These are phyloP conservation scores for Falco peregrinus DNA, from an alignment of 2,797 vertebrate genomes.

Conservation along the genomic window DNA sequence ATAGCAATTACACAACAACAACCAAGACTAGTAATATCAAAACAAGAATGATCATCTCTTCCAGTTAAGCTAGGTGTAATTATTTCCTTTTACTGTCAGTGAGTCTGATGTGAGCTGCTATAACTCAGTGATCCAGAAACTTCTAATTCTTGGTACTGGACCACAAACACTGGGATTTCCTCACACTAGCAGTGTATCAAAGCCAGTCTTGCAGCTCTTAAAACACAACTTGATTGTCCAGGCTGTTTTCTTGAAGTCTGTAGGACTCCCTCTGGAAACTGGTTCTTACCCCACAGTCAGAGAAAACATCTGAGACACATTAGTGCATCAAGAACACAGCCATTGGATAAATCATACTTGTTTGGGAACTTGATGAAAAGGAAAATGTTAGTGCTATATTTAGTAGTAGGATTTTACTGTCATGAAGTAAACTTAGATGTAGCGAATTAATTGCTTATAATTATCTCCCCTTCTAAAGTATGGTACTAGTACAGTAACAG, in stretches of 20 bases:
- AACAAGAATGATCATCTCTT: conserved; percentile 17
- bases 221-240: neutral
- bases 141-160: neutral
- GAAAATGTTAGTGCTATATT: neutral
- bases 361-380: neutral
- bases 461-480: neutral
- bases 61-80: neutral
- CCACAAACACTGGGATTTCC: neutral
- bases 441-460: neutral
- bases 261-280: neutral
- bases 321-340: neutral
- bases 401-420: neutral
- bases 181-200: neutral
- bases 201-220: neutral
- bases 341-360: neutral
- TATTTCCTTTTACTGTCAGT: neutral
- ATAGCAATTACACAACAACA: neutral
- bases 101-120: neutral
- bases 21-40: neutral
- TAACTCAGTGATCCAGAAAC: neutral
- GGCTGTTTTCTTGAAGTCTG: neutral
- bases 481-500: neutral
- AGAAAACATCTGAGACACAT: neutral
- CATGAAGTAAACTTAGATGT: neutral
- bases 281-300: neutral